These are phyloP conservation scores for Endotricha flammealis DNA, from an alignment of 2,888 invertebrate genomes.

Conservation along the genomic window DNA sequence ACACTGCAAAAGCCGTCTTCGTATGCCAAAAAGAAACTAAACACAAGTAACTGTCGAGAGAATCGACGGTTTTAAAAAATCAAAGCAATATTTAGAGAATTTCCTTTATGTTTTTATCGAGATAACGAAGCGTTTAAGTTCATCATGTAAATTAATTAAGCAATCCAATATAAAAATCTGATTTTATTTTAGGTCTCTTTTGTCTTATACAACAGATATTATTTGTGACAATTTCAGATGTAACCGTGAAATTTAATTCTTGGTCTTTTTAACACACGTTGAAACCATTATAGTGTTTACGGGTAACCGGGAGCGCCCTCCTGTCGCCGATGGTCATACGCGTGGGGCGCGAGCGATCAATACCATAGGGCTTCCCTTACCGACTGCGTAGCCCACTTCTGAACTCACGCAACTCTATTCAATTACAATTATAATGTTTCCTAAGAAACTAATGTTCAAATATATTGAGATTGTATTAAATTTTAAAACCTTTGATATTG, in stretches of 20 bases:
- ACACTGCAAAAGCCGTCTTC: too few species aligned
- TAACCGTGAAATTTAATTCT: constrained; percentile 16
- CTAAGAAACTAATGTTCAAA: too few species aligned
- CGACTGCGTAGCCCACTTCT: constrained; percentile 43
- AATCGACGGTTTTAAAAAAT: too few species aligned
- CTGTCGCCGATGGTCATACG: constrained; percentile 70
- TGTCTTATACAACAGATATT: background rate
- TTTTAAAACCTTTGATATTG: too few species aligned
- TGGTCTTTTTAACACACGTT: constrained; percentile 39
- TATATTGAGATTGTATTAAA: too few species aligned
- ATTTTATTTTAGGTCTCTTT: background rate
- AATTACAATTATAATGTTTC: constrained; percentile 34
- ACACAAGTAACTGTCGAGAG: too few species aligned
- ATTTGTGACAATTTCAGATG: too few species aligned
- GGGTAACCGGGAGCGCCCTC: constrained; percentile 61
- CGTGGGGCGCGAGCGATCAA: constrained; percentile 69
- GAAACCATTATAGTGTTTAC: constrained; percentile 49
- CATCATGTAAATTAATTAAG: constrained; percentile 2
- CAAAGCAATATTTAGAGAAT: too few species aligned
- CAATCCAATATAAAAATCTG: too few species aligned
- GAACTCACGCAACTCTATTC: constrained; percentile 44
- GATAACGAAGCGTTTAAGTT: constrained; percentile 1
- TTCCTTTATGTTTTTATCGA: too few species aligned
- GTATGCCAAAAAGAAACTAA: too few species aligned
- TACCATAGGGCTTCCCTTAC: constrained; percentile 66